Evolutionary conservation across 1,140 invertebrate species (phyloP).

Genomic region (Leptoteleia sp.): DNA sequence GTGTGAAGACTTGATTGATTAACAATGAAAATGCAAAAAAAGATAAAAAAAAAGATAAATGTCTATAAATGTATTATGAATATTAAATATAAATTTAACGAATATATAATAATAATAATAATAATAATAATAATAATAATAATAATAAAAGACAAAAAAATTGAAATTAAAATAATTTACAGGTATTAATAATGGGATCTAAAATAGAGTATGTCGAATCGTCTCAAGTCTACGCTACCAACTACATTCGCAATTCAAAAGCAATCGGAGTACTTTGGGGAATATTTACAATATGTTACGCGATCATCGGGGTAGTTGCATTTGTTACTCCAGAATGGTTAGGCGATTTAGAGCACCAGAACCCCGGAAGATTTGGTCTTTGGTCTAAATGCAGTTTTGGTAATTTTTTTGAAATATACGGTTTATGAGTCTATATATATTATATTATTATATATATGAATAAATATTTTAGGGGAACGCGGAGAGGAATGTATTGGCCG

Average conservation of each 20-base stretch:
- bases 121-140: too few relatives aligned
- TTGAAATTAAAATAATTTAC: too few relatives aligned
- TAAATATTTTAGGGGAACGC: slow-evolving; percentile 85
- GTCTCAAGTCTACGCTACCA: slow-evolving; percentile 93
- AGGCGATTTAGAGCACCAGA: slow-evolving; percentile 90
- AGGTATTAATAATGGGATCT: slow-evolving; percentile 86
- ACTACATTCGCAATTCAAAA: slow-evolving; percentile 97
- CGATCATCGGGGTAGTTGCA: slow-evolving; percentile 96
- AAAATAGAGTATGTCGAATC: slow-evolving; percentile 95
- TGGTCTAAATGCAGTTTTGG: slow-evolving; percentile 90
- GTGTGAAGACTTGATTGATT: too few relatives aligned
- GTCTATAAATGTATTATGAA: too few relatives aligned
- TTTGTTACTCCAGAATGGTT: slow-evolving; percentile 98
- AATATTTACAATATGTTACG: slow-evolving; percentile 97
- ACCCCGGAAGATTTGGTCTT: slow-evolving; percentile 94
- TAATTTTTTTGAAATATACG: slow-evolving; percentile 59
- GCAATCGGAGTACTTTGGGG: slow-evolving; percentile 98
- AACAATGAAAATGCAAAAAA: too few relatives aligned
- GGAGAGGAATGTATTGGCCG: slow-evolving; percentile 90
- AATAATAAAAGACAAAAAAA: too few relatives aligned
- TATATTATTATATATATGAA: too few relatives aligned
- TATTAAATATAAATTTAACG: too few relatives aligned
- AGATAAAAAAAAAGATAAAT: too few relatives aligned
- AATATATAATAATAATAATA: too few relatives aligned
- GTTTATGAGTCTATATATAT: too few relatives aligned